Conservation (phyloP, 2,113 vertebrate species). For the Oryzias melastigma region DNA sequence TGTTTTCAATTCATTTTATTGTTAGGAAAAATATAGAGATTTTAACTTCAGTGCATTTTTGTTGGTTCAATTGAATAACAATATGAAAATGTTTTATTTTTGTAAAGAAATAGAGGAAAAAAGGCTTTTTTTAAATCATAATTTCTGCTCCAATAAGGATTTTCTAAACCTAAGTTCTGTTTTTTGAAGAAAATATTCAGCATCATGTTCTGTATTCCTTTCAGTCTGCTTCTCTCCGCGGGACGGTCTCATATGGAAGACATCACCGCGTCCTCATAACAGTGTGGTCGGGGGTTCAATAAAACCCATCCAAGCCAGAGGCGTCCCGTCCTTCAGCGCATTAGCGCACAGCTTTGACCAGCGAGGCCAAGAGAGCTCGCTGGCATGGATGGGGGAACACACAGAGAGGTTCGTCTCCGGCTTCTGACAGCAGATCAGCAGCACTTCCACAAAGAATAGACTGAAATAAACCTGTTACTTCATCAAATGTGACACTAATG, state of each 20-base stretch:
- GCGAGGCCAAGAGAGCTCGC: conserved; percentile 33
- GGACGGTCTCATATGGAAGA: conserved; percentile 74
- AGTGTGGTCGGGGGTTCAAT: conserved; percentile 71
- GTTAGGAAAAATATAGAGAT: too few relatives aligned
- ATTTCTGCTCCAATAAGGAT: too few relatives aligned
- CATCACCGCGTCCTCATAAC: conserved; percentile 74
- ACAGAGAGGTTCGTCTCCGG: conserved; percentile 32
- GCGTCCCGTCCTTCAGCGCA: conserved; percentile 55
- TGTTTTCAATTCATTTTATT: too few relatives aligned
- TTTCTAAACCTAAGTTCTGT: too few relatives aligned
- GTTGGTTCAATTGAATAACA: too few relatives aligned
- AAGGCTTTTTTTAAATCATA: too few relatives aligned
- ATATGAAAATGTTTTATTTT: too few relatives aligned
- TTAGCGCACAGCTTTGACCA: conserved; percentile 52
- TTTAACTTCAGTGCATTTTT: too few relatives aligned
- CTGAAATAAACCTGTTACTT: too few relatives aligned
- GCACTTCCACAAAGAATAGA: conserved; percentile 32
- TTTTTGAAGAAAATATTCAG: too few relatives aligned
- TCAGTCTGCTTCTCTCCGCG: conserved; percentile 28
- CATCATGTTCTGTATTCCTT: conserved; percentile 43
- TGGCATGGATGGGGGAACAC: conserved; percentile 34
- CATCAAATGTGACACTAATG: too few relatives aligned
- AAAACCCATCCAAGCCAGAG: conserved; percentile 64
- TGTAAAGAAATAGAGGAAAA: too few relatives aligned
- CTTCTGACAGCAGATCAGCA: conserved; percentile 27